Evolutionary conservation across 2,797 vertebrate species (phyloP).

Genomic region (Hapalemur alaotrensis): DNA sequence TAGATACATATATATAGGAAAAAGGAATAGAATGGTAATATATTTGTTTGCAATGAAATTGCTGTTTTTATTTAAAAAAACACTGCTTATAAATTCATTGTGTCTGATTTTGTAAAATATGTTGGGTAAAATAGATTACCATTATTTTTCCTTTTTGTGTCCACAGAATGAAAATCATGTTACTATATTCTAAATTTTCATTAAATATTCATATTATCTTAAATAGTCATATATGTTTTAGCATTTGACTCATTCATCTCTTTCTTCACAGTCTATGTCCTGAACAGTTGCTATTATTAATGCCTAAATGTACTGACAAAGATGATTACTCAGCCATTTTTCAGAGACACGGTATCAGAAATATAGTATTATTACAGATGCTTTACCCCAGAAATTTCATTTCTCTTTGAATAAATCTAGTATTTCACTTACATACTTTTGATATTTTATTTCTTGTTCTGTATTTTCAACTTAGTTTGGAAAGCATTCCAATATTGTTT

Average conservation of each 20-base stretch:
- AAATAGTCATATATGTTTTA: conserved; percentile 1
- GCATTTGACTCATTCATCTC: not conserved
- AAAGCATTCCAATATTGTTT: not conserved
- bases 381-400: conserved; percentile 22
- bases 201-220: conserved; percentile 53
- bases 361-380: not conserved
- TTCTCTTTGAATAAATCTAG: conserved; percentile 63
- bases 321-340: not conserved
- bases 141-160: conserved; percentile 64
- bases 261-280: conserved; percentile 10
- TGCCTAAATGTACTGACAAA: not conserved
- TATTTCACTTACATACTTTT: conserved; percentile 41
- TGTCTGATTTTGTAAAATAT: conserved; percentile 72
- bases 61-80: conserved; percentile 78
- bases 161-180: conserved; percentile 44
- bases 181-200: conserved; percentile 46
- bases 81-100: conserved; percentile 58
- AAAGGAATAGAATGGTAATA: conserved; percentile 70
- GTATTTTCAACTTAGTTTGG: conserved; percentile 33
- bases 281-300: conserved; percentile 17
- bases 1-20: not conserved
- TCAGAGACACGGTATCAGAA: not conserved
- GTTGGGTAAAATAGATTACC: conserved; percentile 64
- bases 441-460: conserved; percentile 13
- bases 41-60: conserved; percentile 78